Evolutionary conservation across 2,113 vertebrate genomes (phyloP), one percentile per base, ranked within the genome.

Genomic region (Alligator mississippiensis): DNA sequence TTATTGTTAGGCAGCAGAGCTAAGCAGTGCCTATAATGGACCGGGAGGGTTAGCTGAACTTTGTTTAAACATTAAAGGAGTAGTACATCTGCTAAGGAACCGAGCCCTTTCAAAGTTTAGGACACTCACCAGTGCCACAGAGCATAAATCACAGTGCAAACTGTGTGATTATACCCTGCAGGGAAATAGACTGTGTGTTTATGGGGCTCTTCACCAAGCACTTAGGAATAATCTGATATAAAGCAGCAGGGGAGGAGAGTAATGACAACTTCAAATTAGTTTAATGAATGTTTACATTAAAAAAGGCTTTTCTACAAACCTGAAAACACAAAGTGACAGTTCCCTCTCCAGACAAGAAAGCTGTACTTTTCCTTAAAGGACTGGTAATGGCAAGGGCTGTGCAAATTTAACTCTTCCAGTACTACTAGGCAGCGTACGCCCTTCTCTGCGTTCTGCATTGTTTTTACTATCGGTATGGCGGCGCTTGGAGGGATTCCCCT

Each of bases 201-300:
- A 98, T 98, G 98, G 98, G 97, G 96, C 97, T 98, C 98, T 98
- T 98, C 98, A 98, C 98, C 97, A 97, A 98, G 98, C 98, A 98
- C 98, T 98, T 98, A 98, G 98, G 98, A 98, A 98, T 98, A 98
- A 98, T 98, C 98, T 98, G 98, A 98, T 98, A 98, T 98, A 98
- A 98, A 98, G 97, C 98, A 98, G 98, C 98, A 98, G 98, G 98
- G 98, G 98, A 98, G 98, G 97, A 97, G 97, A 98, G 98, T 98
- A 98, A 98, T 98, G 98, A 98, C 98, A 98, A 98, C 98, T 98
- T 98, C 98, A 98, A 98, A 98, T 98, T 98, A 98, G 98, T 98
- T 98, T 98, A 98, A 98, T 98, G 98, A 98, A 98, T 98, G 98
- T 98, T 98, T 98, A 98, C 98, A 98, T 98, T 98, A 97, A 97